Conservation (phyloP, 2,113 vertebrate species). For the Triplophysa siluroides region DNA sequence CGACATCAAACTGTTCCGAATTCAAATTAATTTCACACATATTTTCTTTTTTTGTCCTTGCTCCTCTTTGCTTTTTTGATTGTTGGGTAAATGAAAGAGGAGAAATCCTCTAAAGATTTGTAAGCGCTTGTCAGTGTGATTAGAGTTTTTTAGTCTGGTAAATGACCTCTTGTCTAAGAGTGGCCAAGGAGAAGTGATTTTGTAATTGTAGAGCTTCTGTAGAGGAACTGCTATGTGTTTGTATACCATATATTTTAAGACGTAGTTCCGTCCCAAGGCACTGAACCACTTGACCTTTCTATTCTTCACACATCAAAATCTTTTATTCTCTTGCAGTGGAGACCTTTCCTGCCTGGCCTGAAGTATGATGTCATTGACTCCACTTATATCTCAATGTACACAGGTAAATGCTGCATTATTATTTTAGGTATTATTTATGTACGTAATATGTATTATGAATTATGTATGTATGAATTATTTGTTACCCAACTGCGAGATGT, state of each 20-base stretch:
- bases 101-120: slow-evolving; percentile 17
- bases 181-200: slow-evolving; percentile 73
- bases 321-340: slow-evolving; percentile 81
- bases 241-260: slow-evolving; percentile 35
- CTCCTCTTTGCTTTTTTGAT: slow-evolving; percentile 13
- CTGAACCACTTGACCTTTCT: neutral
- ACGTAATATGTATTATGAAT: too few relatives aligned
- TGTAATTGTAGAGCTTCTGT: slow-evolving; percentile 78
- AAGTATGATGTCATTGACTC: slow-evolving; percentile 94
- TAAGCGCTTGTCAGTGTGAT: slow-evolving; percentile 58
- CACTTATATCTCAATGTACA: slow-evolving; percentile 89
- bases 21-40: slow-evolving; percentile 6
- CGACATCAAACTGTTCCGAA: neutral
- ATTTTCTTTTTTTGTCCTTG: neutral
- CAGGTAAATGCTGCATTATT: slow-evolving; percentile 76
- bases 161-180: slow-evolving; percentile 73
- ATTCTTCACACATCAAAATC: neutral
- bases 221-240: slow-evolving; percentile 71
- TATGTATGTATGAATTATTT: too few relatives aligned
- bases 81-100: slow-evolving; percentile 51
- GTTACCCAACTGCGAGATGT: too few relatives aligned
- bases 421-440: neutral
- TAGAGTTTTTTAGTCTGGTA: slow-evolving; percentile 63
- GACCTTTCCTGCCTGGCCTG: slow-evolving; percentile 89
- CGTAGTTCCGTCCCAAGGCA: slow-evolving; percentile 17